These are phyloP conservation scores for Dasysyrphus tricinctus DNA, from an alignment of 2,888 invertebrate species.

Conservation along the genomic window DNA sequence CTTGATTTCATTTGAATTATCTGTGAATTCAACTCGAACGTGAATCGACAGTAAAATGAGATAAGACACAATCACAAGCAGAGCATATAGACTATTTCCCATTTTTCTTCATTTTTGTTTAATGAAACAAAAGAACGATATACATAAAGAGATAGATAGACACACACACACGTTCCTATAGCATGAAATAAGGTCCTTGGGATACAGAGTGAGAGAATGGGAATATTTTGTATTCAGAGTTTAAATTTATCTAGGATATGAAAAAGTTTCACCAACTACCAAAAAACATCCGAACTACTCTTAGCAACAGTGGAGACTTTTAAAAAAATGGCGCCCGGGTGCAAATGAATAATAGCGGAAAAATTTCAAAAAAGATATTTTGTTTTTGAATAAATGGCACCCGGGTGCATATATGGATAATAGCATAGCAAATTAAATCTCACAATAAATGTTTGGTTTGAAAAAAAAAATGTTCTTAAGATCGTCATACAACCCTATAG, in stretches of 20 bases:
- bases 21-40: background rate
- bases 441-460: too few species aligned
- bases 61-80: background rate
- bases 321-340: background rate
- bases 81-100: too few species aligned
- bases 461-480: too few species aligned
- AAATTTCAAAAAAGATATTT: too few species aligned
- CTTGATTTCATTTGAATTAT: conserved; percentile 9
- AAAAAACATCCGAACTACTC: background rate
- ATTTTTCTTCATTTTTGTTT: too few species aligned
- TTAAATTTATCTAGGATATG: background rate
- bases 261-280: background rate
- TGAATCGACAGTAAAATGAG: background rate
- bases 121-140: too few species aligned
- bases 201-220: background rate
- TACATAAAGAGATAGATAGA: too few species aligned
- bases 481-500: too few species aligned
- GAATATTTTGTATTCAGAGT: background rate
- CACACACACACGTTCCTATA: background rate
- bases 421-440: too few species aligned
- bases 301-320: background rate
- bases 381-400: too few species aligned
- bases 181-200: background rate
- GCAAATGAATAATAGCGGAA: too few species aligned
- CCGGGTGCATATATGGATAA: too few species aligned